Evolutionary conservation across 2,113 vertebrate species (phyloP).

Genomic region (Callionymus lyra): DNA sequence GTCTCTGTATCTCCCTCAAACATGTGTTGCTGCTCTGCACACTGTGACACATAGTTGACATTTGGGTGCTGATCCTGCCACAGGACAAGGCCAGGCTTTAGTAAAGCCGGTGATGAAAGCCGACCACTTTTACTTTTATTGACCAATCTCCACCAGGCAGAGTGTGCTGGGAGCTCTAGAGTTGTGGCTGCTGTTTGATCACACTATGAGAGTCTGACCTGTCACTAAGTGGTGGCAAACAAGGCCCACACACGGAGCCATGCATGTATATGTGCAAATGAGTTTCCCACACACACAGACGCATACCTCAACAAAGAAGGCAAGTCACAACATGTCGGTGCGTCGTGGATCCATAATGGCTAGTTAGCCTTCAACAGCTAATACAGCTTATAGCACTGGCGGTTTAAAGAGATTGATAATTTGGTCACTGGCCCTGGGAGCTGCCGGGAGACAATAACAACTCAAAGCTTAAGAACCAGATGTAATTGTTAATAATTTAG

Average conservation of each 20-base stretch:
- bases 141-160: constrained; percentile 57
- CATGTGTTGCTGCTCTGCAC: not conserved
- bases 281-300: constrained; percentile 59
- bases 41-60: constrained; percentile 18
- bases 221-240: constrained; percentile 67
- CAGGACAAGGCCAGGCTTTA: constrained; percentile 30
- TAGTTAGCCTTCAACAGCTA: constrained; percentile 67
- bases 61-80: constrained; percentile 16
- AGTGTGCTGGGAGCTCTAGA: constrained; percentile 57
- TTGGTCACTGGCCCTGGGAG: constrained; percentile 18
- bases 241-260: constrained; percentile 62
- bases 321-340: constrained; percentile 59
- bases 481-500: too few species aligned
- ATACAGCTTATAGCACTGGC: constrained; percentile 53
- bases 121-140: constrained; percentile 59
- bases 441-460: constrained; percentile 1
- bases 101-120: constrained; percentile 59
- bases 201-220: constrained; percentile 62
- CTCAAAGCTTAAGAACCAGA: too few species aligned
- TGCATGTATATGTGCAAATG: constrained; percentile 37
- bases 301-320: constrained; percentile 58
- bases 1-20: too few species aligned
- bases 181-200: constrained; percentile 68
- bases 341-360: constrained; percentile 63
- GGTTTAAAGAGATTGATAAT: constrained; percentile 58